Base-by-base conservation (phyloP, 2,113 vertebrate species). In the Apteryx owenii region DNA sequence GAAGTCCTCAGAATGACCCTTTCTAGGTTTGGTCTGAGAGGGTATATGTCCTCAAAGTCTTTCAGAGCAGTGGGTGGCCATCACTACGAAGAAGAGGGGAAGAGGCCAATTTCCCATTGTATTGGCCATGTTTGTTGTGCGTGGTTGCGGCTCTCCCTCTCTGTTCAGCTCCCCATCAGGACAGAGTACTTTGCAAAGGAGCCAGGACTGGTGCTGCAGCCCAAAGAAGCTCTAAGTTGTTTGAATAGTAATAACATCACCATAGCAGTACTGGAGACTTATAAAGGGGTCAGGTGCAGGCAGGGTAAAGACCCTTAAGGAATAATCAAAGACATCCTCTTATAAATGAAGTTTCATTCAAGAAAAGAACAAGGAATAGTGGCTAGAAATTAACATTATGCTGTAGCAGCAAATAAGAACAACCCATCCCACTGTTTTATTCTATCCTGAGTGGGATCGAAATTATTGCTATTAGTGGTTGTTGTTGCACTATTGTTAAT, bases 311-410 rank as follows among this genome's bases (percentile, higher is more conserved):
- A 51, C 13, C 68, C 72, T 40, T 0, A 0, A 58, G 10, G 60
- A 71, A 33, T 60, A 87, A 81, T 87, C 42, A 85, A 70, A 81
- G 81, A 78, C 46, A 92, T 38, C 11, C 18, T 93, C 46, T 71
- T 89, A 70, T 60, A 85, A 96, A 84, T 42, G 15, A 86, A 92
- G 36, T 38, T 81, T 38, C 33, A 81, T 81, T 82, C 2, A 1
- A 66, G 71, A 89, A 86, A 10, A 65, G 25, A 77, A 92, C 46
- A 70, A 81, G 22, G 88, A 85, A 92, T 1, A 1, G 15, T 48
- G 46, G 28, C 60, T 75, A 81, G 77, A 90, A 88, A 68, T 31
- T 4, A 86, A 70, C 20, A 18, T 33, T 51, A 64, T 8, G 75
- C 50, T 60, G 66, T 3, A 46, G 54, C 11, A 92, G 61, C 54